Conservation (phyloP, 2,888 invertebrate genomes). For the Andricus quercusramuli region DNA sequence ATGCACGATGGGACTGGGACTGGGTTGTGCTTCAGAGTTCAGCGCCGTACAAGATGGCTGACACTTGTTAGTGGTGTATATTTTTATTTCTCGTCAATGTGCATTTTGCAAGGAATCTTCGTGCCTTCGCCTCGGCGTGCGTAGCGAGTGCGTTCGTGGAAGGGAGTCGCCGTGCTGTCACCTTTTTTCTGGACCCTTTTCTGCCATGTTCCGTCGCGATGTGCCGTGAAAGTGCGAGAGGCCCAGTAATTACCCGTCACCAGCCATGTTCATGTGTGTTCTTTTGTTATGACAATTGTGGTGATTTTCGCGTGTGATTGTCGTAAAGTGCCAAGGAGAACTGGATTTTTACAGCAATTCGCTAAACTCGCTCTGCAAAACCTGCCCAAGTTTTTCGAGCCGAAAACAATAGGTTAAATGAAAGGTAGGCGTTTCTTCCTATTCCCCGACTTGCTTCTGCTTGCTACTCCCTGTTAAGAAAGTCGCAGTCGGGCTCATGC, state of each 20-base stretch:
- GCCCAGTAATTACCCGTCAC: constrained; percentile 63
- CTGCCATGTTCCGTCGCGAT: constrained; percentile 60
- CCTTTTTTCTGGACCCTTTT: constrained; percentile 14
- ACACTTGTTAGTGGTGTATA: constrained; percentile 79
- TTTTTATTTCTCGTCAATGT: constrained; percentile 63
- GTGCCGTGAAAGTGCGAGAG: constrained; percentile 66
- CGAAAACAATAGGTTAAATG: constrained; percentile 65
- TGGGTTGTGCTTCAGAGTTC: constrained; percentile 46
- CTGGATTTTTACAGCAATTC: constrained; percentile 43
- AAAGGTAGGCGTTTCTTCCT: constrained; percentile 63
- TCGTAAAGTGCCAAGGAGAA: constrained; percentile 55
- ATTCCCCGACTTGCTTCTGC: constrained; percentile 10
- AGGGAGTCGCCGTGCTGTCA: constrained; percentile 1
- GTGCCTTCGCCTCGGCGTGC: constrained; percentile 61
- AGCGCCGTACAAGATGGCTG: constrained; percentile 77
- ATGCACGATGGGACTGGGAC: neutral
- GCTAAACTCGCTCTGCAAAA: constrained; percentile 25
- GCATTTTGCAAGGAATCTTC: constrained; percentile 58
- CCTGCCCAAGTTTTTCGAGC: constrained; percentile 39
- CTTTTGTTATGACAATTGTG: constrained; percentile 70
- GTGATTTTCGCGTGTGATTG: constrained; percentile 59
- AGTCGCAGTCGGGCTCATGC: constrained; percentile 32
- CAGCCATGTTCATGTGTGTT: constrained; percentile 67
- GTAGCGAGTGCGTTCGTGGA: constrained; percentile 51
- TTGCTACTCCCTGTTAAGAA: constrained; percentile 27